Percentiles rank a stretch among this genome's conserved stretches.
Conservation (phyloP, 1,140 invertebrate species). For the Diabrotica undecimpunctata region DNA sequence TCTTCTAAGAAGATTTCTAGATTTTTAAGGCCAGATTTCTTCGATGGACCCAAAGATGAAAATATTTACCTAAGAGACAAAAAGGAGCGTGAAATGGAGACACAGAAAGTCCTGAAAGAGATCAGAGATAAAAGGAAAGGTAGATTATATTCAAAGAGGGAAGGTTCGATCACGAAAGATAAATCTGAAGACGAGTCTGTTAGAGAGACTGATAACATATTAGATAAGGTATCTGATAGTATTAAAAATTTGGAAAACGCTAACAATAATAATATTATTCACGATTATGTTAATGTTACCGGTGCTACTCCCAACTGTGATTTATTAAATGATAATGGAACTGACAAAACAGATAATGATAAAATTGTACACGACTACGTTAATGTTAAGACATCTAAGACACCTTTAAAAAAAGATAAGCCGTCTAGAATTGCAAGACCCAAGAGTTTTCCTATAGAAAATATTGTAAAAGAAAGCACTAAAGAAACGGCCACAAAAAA, state of each 20-base stretch:
- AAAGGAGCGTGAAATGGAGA: slow-evolving; percentile 61
- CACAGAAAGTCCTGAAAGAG: slow-evolving; percentile 61
- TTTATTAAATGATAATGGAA: not conserved
- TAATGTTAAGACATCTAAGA: slow-evolving; percentile 31
- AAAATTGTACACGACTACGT: slow-evolving; percentile 35
- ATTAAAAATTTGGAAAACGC: slow-evolving; percentile 39
- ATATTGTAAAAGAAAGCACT: slow-evolving; percentile 20
- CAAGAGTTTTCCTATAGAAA: slow-evolving; percentile 52
- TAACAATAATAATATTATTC: slow-evolving; percentile 17
- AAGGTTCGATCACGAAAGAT: slow-evolving; percentile 32
- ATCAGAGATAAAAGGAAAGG: slow-evolving; percentile 59
- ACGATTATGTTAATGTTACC: slow-evolving; percentile 32
- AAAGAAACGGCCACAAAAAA: slow-evolving; percentile 30
- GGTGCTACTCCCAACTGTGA: not conserved
- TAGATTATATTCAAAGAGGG: slow-evolving; percentile 38
- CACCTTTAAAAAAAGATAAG: slow-evolving; percentile 40
- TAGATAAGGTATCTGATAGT: slow-evolving; percentile 38
- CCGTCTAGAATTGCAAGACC: slow-evolving; percentile 60
- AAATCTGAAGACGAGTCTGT: slow-evolving; percentile 14
- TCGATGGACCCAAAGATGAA: slow-evolving; percentile 67
- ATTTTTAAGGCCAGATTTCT: slow-evolving; percentile 74
- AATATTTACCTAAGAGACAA: slow-evolving; percentile 66
- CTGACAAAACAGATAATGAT: slow-evolving; percentile 10
- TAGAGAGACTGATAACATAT: slow-evolving; percentile 30
- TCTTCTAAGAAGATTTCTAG: slow-evolving; percentile 57